Evolutionary conservation across 2,797 vertebrate genomes (phyloP).

Genomic region (Chelidonichthys spinosus): DNA sequence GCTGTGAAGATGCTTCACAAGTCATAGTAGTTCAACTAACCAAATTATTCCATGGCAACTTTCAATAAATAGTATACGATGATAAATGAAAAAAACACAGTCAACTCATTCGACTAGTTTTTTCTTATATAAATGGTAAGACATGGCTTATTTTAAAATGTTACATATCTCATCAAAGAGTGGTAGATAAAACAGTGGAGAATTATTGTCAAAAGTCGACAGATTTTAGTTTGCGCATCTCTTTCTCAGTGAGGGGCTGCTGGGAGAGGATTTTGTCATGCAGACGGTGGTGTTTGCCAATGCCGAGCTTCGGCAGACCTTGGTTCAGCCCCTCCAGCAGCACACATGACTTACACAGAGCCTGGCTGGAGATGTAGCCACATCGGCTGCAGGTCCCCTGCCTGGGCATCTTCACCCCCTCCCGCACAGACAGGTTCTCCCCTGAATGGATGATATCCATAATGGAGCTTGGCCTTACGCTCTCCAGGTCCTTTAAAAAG

Average conservation of each 20-base stretch:
- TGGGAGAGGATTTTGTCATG: slow-evolving; percentile 84
- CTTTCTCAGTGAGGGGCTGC: slow-evolving; percentile 79
- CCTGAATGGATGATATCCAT: slow-evolving; percentile 92
- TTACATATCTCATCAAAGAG: neutral
- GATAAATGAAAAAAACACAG: slow-evolving; percentile 15
- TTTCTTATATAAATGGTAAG: neutral
- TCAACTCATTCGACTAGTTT: neutral
- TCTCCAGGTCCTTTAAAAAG: slow-evolving; percentile 89
- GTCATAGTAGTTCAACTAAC: neutral
- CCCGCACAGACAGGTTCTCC: slow-evolving; percentile 87
- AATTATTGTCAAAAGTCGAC: slow-evolving; percentile 77
- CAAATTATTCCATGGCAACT: neutral
- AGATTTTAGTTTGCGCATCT: slow-evolving; percentile 81
- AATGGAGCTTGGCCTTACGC: slow-evolving; percentile 86
- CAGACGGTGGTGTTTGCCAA: slow-evolving; percentile 89
- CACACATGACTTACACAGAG: slow-evolving; percentile 91
- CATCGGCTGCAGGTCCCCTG: slow-evolving; percentile 88
- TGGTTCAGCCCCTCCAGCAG: slow-evolving; percentile 90
- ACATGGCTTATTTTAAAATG: slow-evolving; percentile 16
- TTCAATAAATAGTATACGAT: slow-evolving; percentile 19
- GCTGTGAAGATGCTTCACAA: neutral
- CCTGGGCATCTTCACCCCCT: slow-evolving; percentile 85
- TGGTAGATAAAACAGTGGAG: neutral
- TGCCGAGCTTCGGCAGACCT: slow-evolving; percentile 89
- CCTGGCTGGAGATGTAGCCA: slow-evolving; percentile 91